Evolutionary conservation across 2,113 vertebrate genomes (phyloP).

Genomic region (Raja brachyura): DNA sequence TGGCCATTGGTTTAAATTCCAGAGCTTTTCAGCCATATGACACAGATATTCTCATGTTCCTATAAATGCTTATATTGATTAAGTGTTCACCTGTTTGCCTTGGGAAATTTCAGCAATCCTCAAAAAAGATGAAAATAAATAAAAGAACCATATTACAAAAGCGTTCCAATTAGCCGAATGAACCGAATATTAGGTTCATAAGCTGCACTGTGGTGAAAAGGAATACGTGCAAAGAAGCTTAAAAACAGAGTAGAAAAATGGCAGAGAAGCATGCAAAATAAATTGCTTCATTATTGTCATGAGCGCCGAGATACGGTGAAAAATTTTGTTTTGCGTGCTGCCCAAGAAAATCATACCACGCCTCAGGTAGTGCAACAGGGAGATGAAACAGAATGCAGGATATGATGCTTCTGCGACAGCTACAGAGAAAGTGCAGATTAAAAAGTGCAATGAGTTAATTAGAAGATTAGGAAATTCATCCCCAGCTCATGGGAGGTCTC

Average conservation of each 20-base stretch:
- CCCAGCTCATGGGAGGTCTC: no score
- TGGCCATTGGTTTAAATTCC: slow-evolving; percentile 22
- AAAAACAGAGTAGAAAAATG: background rate
- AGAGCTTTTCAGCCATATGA: slow-evolving; percentile 1
- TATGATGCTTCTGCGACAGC: no score
- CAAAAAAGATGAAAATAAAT: slow-evolving; percentile 6
- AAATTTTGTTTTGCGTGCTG: no score
- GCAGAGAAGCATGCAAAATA: background rate
- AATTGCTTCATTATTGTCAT: background rate
- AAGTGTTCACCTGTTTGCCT: background rate
- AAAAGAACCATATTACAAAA: background rate
- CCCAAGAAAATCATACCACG: no score
- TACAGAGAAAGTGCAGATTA: no score
- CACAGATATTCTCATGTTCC: background rate
- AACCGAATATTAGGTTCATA: background rate
- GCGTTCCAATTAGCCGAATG: background rate
- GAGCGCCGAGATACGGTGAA: no score
- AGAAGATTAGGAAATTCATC: no score
- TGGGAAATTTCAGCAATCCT: background rate
- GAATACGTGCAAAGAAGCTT: background rate
- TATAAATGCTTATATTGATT: background rate
- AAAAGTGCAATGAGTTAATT: no score
- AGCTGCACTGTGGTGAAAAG: background rate
- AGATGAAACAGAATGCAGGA: no score
- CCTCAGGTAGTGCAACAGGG: no score